Conservation (phyloP, 2,113 vertebrate genomes). For the Megaleporinus macrocephalus region DNA sequence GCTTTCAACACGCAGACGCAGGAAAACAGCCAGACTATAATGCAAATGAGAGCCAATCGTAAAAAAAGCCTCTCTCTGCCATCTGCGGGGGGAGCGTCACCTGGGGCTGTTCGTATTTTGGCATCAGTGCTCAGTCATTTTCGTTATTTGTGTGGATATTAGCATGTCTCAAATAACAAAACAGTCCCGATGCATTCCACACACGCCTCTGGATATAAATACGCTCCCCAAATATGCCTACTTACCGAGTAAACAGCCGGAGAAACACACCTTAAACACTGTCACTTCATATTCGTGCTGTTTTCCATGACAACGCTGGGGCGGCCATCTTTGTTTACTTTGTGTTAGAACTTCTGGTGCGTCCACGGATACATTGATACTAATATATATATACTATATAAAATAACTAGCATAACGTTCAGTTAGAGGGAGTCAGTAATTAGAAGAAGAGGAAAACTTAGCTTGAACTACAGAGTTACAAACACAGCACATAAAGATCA, state of each 20-base stretch:
- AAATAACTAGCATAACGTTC: too few relatives aligned
- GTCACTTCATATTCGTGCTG: too few relatives aligned
- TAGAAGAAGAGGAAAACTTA: too few relatives aligned
- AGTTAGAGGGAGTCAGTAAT: too few relatives aligned
- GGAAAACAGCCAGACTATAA: slow-evolving; percentile 10
- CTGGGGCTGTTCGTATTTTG: slow-evolving; percentile 43
- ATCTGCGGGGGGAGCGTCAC: slow-evolving; percentile 48
- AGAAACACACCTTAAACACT: background rate
- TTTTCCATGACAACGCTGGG: too few relatives aligned
- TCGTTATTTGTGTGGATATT: slow-evolving; percentile 39
- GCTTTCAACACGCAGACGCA: slow-evolving; percentile 5
- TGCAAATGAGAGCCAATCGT: slow-evolving; percentile 52
- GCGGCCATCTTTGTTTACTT: too few relatives aligned
- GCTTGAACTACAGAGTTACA: too few relatives aligned
- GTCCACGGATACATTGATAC: too few relatives aligned
- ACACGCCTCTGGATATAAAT: background rate
- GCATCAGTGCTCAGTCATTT: slow-evolving; percentile 40
- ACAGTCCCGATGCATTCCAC: background rate
- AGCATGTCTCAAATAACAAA: slow-evolving; percentile 25
- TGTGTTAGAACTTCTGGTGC: too few relatives aligned
- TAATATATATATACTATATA: too few relatives aligned
- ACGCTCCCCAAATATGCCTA: background rate
- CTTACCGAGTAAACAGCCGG: background rate
- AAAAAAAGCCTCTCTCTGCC: slow-evolving; percentile 49
- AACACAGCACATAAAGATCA: too few relatives aligned